phyloP scores from a whole-genome alignment of 2,797 vertebrate genomes.

The Selene dorsalis region DNA sequence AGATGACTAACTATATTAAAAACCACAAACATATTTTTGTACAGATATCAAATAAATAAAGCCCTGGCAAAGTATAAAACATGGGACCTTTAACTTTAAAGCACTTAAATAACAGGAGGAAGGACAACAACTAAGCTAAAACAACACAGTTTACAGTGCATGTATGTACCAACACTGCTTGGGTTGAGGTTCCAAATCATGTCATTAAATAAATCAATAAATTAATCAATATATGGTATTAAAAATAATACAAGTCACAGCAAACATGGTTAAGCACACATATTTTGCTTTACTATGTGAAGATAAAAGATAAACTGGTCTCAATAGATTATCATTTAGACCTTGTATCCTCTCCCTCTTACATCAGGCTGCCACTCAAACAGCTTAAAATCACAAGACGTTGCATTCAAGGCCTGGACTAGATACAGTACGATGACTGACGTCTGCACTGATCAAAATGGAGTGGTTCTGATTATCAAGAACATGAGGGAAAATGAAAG shows the following conservation, averaged over 20 bases:
- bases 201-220: neutral
- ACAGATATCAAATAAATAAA: too few species aligned
- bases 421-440: slow-evolving; percentile 48
- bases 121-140: slow-evolving; percentile 4
- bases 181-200: neutral
- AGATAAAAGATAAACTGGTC: neutral
- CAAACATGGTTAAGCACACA: neutral
- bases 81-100: too few species aligned
- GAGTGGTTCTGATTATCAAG: slow-evolving; percentile 50
- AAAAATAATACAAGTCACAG: neutral
- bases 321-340: slow-evolving; percentile 7
- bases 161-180: neutral
- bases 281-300: neutral
- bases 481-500: slow-evolving; percentile 44
- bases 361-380: slow-evolving; percentile 19
- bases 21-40: too few species aligned
- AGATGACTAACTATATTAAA: too few species aligned
- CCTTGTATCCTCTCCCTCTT: neutral
- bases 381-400: slow-evolving; percentile 24
- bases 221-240: neutral
- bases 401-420: slow-evolving; percentile 30
- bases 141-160: slow-evolving; percentile 5
- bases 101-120: too few species aligned
- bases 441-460: slow-evolving; percentile 49
- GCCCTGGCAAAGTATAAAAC: too few species aligned